phyloP scores from a whole-genome alignment of 1,140 invertebrate genomes.

The Atta colombica region DNA sequence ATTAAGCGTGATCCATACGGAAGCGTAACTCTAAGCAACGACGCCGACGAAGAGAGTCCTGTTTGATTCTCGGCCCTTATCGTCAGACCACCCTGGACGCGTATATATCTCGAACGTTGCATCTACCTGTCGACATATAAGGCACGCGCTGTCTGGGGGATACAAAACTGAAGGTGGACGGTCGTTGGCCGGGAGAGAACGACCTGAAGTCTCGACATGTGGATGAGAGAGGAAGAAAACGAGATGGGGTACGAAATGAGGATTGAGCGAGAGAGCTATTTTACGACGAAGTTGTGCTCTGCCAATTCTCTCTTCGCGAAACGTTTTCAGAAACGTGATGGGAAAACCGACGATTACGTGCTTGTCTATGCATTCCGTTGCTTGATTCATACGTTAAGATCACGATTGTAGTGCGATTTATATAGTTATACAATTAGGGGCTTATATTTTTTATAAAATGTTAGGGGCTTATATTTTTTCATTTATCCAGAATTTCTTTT shows the following conservation, averaged over 20 bases:
- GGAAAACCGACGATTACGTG: constrained; percentile 33
- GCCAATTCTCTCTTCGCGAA: constrained; percentile 49
- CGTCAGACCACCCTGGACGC: constrained; percentile 53
- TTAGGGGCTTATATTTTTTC: no score
- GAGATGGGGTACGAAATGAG: background rate
- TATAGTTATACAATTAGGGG: background rate
- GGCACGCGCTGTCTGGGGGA: constrained; percentile 57
- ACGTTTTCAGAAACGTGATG: constrained; percentile 33
- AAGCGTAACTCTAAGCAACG: constrained; percentile 27
- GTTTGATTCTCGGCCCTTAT: constrained; percentile 29
- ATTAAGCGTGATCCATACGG: constrained; percentile 24
- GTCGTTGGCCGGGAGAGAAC: constrained; percentile 75
- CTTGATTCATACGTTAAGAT: background rate
- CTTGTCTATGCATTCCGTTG: constrained; percentile 1
- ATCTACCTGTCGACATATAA: constrained; percentile 66
- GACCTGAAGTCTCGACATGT: constrained; percentile 56
- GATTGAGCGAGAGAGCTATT: constrained; percentile 49
- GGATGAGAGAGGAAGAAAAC: constrained; percentile 22
- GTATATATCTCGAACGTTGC: constrained; percentile 58
- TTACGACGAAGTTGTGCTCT: constrained; percentile 59
- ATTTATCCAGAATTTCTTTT: no score
- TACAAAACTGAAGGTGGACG: constrained; percentile 70
- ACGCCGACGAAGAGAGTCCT: background rate
- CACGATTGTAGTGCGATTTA: background rate
- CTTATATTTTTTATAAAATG: no score